Conservation (phyloP, 2,113 vertebrate species). For the Pyrgilauda ruficollis region DNA sequence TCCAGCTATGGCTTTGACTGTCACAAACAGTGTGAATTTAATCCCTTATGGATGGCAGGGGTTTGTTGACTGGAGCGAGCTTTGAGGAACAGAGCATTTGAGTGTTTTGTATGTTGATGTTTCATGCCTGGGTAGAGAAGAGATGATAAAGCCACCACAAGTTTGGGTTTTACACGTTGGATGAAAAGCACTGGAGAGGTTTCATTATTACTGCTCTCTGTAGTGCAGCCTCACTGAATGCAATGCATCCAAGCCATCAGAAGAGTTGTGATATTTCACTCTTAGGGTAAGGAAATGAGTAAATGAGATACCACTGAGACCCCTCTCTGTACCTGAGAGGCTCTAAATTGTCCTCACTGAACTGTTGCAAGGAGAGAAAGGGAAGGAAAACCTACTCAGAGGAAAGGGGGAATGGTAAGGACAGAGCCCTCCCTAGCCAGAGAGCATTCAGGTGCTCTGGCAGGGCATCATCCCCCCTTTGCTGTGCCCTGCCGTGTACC, state of each 20-base stretch:
- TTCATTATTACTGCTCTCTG: neutral
- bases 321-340: neutral
- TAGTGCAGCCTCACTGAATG: neutral
- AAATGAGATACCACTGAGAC: neutral
- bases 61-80: conserved; percentile 28
- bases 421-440: neutral
- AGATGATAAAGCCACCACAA: neutral
- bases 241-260: neutral
- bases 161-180: neutral
- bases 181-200: conserved; percentile 28
- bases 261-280: conserved; percentile 4
- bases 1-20: neutral
- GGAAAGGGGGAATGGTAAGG: neutral
- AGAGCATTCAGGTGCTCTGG: neutral
- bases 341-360: neutral
- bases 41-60: neutral
- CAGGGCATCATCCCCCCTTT: neutral
- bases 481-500: neutral
- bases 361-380: neutral
- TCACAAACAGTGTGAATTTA: neutral
- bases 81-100: conserved; percentile 34
- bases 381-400: neutral
- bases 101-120: conserved; percentile 19
- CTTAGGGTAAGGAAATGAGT: neutral
- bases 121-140: neutral